Evolutionary conservation across 2,888 invertebrate genomes (phyloP).

Genomic region (Aphidoletes aphidimyza): DNA sequence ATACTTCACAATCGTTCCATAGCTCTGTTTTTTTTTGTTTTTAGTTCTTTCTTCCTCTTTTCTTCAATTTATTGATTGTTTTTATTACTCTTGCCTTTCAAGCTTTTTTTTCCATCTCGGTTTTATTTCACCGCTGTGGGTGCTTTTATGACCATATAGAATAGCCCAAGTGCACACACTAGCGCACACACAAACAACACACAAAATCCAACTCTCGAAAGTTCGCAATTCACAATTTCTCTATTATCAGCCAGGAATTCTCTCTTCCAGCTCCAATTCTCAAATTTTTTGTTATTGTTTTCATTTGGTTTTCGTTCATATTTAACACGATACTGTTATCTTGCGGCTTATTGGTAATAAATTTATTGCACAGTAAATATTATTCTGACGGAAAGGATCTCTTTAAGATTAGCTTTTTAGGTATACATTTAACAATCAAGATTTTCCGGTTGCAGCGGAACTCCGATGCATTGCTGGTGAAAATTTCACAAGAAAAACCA

Average conservation of each 20-base stretch:
- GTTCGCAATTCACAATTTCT: background rate
- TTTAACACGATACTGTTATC: background rate
- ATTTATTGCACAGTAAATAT: too few species aligned
- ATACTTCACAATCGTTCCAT: conserved; percentile 21
- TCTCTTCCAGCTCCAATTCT: too few species aligned
- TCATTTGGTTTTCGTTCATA: background rate
- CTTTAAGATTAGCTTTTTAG: too few species aligned
- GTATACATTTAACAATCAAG: too few species aligned
- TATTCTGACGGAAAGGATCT: too few species aligned
- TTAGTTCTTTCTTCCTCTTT: conserved; percentile 33
- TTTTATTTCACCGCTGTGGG: conserved; percentile 25
- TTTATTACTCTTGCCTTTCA: conserved; percentile 39
- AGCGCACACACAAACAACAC: background rate
- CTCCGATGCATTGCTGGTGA: too few species aligned
- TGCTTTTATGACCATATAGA: conserved; percentile 32
- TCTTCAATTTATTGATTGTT: conserved; percentile 49
- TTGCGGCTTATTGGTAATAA: background rate
- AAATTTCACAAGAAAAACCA: too few species aligned
- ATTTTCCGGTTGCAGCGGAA: too few species aligned
- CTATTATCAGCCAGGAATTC: too few species aligned
- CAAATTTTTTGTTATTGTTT: too few species aligned
- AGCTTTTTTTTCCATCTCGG: background rate
- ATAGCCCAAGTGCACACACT: too few species aligned
- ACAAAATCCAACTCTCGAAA: too few species aligned
- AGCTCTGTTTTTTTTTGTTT: conserved; percentile 50